Base-by-base conservation (phyloP, 2,113 vertebrate species). In the Nothobranchius furzeri region DNA sequence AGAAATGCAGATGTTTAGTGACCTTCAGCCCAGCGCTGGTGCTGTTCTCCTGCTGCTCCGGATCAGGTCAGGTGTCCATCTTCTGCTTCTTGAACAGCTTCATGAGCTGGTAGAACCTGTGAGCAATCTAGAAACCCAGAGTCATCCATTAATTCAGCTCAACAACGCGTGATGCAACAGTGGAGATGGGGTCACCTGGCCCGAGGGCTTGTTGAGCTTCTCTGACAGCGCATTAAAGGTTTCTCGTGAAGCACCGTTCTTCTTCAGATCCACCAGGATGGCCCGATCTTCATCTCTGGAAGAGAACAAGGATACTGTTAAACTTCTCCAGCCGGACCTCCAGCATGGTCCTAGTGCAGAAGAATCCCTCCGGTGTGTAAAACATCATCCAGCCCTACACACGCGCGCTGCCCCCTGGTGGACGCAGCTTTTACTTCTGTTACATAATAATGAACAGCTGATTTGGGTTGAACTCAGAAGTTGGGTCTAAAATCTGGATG, bases 71-170 rank as follows among this genome's bases (percentile, higher is more conserved):
- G 58, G 86, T 85, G 85, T 92, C 93, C 95, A 93, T 91, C 92
- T 91, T 89, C 82, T 94, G 94, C 90, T 96, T 98, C 93, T 98
- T 96, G 89, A 96, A 98, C 57, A 99, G 92, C 89, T 98, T 98
- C 95, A 97, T 93, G 74, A 99, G 92, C 63, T 98, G 96, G 76
- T 94, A 85, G 81, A 98, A 97, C 75, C 97, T 94, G 83, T 97
- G 94, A 76, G 95, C 95, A 75, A 98, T 94, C 98, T 98, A 82
- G 45, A 55, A 45, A 48, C 43, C 69, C 81, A 80, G 77, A 12
- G 45, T 10, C 36, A 45, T 12, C 1, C 11, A 15, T 63, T 12
- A 74, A 0, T 25, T 4, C 25, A 30, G 30, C 52, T 25, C 8
- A 55, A 0, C 1, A 51, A 14, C 42, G 2, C 12, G 20, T 20